These are phyloP conservation scores for Dissostichus mawsoni DNA, from an alignment of 2,113 vertebrate genomes.

Conservation along the genomic window DNA sequence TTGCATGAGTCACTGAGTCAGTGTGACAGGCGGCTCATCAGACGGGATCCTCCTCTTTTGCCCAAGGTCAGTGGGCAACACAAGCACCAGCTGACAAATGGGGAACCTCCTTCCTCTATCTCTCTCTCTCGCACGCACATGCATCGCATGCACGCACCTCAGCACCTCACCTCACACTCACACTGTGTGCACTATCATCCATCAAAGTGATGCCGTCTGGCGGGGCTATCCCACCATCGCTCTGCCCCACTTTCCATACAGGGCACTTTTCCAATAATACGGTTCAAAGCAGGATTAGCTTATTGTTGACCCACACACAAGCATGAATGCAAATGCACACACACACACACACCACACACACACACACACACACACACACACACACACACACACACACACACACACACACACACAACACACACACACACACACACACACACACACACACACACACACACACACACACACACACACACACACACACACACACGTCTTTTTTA, in stretches of 20 bases:
- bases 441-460: too few relatives aligned
- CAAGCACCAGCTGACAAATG: slow-evolving; percentile 24
- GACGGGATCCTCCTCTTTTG: slow-evolving; percentile 11
- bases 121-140: background rate
- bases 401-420: too few relatives aligned
- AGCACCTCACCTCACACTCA: too few relatives aligned
- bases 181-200: slow-evolving; percentile 20
- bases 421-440: too few relatives aligned
- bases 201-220: slow-evolving; percentile 46
- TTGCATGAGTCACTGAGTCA: background rate
- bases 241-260: slow-evolving; percentile 39
- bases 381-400: too few relatives aligned
- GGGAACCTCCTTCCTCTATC: slow-evolving; percentile 27
- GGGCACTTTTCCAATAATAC: slow-evolving; percentile 8
- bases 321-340: background rate
- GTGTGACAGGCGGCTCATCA: slow-evolving; percentile 10
- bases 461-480: too few relatives aligned
- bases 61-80: slow-evolving; percentile 18
- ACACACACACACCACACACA: background rate
- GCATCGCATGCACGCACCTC: background rate
- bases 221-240: slow-evolving; percentile 29
- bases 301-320: background rate
- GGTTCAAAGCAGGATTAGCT: slow-evolving; percentile 9
- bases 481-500: too few relatives aligned
- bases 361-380: background rate